Conservation (phyloP, 2,888 invertebrate genomes). For the Melolontha melolontha region DNA sequence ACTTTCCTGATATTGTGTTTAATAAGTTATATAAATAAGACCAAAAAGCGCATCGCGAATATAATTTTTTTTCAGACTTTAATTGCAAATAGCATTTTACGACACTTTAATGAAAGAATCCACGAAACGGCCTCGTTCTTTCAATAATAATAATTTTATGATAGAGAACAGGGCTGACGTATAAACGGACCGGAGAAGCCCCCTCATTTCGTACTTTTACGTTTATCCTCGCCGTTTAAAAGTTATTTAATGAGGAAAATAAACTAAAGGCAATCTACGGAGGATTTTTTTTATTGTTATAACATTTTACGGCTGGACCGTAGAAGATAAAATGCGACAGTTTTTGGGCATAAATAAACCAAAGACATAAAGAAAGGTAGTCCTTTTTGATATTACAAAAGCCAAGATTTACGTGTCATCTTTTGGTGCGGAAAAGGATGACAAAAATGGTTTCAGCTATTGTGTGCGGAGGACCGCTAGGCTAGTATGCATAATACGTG, state of each 20-base stretch:
- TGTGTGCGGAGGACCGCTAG: no score
- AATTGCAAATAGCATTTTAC: constrained; percentile 13
- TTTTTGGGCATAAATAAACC: no score
- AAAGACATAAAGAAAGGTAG: no score
- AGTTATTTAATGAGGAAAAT: constrained; percentile 39
- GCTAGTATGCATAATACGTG: no score
- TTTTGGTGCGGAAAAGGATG: no score
- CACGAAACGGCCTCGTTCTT: constrained; percentile 8
- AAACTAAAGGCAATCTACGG: constrained; percentile 33
- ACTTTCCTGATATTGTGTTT: no score
- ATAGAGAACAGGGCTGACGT: constrained; percentile 1
- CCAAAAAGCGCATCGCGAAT: no score
- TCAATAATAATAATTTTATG: constrained; percentile 25
- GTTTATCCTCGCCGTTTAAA: constrained; percentile 28
- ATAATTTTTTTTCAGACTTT: constrained; percentile 12
- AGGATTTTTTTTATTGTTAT: constrained; percentile 36
- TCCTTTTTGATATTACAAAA: no score
- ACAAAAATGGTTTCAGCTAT: no score
- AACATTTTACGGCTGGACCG: constrained; percentile 25
- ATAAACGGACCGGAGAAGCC: neutral
- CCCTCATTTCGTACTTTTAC: neutral
- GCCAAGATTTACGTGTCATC: no score
- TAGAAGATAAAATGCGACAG: no score
- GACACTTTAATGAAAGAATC: constrained; percentile 20
- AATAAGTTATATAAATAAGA: no score